Base-by-base conservation (phyloP, 2,113 vertebrate species). In the Saimiri boliviensis region DNA sequence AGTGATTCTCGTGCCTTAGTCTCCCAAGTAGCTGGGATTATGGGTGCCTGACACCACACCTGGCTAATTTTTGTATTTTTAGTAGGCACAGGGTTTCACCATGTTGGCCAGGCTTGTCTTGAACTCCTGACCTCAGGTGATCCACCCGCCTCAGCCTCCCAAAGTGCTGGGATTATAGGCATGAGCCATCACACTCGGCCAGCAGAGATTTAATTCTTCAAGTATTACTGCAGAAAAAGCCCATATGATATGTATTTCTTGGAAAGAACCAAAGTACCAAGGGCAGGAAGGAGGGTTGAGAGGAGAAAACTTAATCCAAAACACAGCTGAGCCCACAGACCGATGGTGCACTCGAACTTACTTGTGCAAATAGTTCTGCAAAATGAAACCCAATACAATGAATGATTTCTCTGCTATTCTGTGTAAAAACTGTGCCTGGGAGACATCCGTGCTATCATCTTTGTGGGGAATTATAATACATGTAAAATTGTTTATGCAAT, bases 371-470 rank as follows among this genome's bases (percentile, higher is more conserved):
- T 8, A 47, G 52, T 84, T 76, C 19, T 94, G 85, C 70, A 45
- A 68, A 76, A 66, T 1, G 56, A 93, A 94, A 70, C 3, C 35
- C 45, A 14, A 85, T 45, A 90, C 90, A 89, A 91, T 0, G 32
- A 68, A 60, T 30, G 74, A 52, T 71, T 77, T 71, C 40, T 40
- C 74, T 5, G 21, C 54, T 73, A 8, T 45, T 80, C 91, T 71
- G 82, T 84, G 73, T 71, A 89, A 86, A 89, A 89, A 37, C 35
- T 3, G 52, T 8, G 58, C 73, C 93, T 25, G 85, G 71, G 9
- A 66, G 54, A 56, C 73, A 92, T 86, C 84, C 93, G 87, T 10
- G 70, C 91, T n/a, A 30, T 87, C 12, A 77, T 94, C 81, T 80
- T 80, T n/a, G 80, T 27, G 60, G 77, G 88, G 35, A 95, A 45